These are phyloP conservation scores for Batillaria attramentaria DNA, from an alignment of 1,140 invertebrate species.

Conservation along the genomic window DNA sequence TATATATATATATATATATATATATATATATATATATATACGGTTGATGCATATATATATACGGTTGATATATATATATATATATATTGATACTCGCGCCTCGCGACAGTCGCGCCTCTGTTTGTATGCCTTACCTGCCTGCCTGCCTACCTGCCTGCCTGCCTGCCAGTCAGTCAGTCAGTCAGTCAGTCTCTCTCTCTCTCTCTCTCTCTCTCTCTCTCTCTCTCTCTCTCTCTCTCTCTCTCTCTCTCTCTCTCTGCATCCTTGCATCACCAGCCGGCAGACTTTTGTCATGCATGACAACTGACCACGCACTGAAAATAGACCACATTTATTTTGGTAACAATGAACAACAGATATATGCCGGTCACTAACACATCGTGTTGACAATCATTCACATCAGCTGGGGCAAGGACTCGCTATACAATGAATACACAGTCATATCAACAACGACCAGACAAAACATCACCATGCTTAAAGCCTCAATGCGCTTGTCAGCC, in stretches of 20 bases:
- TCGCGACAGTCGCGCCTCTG: neutral
- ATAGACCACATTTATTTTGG: neutral
- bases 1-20: neutral
- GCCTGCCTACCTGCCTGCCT: neutral
- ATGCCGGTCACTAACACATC: neutral
- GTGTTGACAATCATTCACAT: neutral
- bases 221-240: conserved; percentile 8
- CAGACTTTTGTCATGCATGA: neutral
- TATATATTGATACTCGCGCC: neutral
- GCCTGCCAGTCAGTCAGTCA: neutral
- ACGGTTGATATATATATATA: neutral
- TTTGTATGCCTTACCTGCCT: neutral
- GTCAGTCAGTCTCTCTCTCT: conserved; percentile 8
- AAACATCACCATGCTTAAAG: too few species aligned
- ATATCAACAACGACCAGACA: too few species aligned
- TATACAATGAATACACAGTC: neutral
- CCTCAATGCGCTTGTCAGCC: too few species aligned
- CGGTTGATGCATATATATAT: too few species aligned
- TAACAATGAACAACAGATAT: neutral
- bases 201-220: conserved; percentile 13
- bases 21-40: neutral
- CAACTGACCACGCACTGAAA: neutral
- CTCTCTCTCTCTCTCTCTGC: conserved; percentile 4
- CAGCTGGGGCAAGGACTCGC: neutral
- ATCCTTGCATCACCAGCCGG: neutral